These are phyloP conservation scores for Paramacrobiotus metropolitanus DNA, from an alignment of 1,140 invertebrate species.

Conservation along the genomic window DNA sequence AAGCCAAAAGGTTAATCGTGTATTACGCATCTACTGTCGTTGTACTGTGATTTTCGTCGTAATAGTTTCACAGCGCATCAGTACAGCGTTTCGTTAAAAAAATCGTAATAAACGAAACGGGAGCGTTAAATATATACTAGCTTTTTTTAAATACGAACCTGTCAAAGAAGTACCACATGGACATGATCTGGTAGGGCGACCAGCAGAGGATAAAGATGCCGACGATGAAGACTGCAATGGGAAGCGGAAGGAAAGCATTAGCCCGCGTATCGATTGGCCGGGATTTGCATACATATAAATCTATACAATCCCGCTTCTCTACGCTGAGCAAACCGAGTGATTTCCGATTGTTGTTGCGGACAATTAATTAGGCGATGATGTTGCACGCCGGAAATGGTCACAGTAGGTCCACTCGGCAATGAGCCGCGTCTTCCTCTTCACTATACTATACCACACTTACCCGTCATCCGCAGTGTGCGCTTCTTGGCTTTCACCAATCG, in stretches of 20 bases:
- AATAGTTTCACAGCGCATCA: background rate
- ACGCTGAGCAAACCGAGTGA: no score
- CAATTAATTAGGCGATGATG: background rate
- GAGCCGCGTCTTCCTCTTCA: no score
- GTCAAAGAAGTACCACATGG: slow-evolving; percentile 4
- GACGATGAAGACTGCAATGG: background rate
- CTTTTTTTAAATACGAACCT: background rate
- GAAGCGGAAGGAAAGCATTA: background rate
- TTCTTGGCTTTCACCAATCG: background rate
- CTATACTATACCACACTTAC: no score
- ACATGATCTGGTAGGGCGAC: background rate
- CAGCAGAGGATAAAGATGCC: background rate
- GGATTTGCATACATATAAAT: background rate
- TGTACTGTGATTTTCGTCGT: background rate
- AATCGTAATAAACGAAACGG: no score
- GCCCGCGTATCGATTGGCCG: background rate
- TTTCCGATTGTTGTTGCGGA: background rate
- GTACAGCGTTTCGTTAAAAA: background rate
- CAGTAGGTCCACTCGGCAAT: no score
- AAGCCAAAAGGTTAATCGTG: no score
- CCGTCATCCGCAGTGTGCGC: background rate
- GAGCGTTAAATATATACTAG: background rate
- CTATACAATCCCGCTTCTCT: no score
- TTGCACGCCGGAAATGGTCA: no score
- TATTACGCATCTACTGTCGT: background rate